Evolutionary conservation across 2,113 vertebrate species (phyloP).

Genomic region (Oryzias javanicus): DNA sequence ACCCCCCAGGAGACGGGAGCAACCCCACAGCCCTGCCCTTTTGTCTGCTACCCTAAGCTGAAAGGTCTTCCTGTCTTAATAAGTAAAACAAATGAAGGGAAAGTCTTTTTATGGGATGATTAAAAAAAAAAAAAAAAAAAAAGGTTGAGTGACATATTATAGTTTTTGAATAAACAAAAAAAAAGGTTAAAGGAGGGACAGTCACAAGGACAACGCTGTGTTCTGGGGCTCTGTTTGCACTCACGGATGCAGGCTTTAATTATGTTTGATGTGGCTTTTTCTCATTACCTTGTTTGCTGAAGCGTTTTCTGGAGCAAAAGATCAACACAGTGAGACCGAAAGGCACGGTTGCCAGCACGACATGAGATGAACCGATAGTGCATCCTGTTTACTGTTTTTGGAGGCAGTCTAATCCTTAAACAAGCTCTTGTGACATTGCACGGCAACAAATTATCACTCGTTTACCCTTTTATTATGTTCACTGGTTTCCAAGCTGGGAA

Average conservation of each 20-base stretch:
- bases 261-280: conserved; percentile 72
- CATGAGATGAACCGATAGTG: conserved; percentile 41
- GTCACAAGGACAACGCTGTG: conserved; percentile 56
- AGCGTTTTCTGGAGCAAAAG: conserved; percentile 58
- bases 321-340: conserved; percentile 62
- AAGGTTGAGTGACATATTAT: conserved; percentile 25
- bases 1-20: conserved; percentile 41
- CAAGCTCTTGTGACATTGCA: conserved; percentile 44
- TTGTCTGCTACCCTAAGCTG: conserved; percentile 12
- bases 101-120: conserved; percentile 16
- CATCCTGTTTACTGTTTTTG: conserved; percentile 30
- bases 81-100: conserved; percentile 16
- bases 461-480: conserved; percentile 14
- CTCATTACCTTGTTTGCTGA: conserved; percentile 73
- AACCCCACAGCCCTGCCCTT: conserved; percentile 31
- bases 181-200: conserved; percentile 29
- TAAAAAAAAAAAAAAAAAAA: conserved; percentile 12
- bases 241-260: conserved; percentile 57
- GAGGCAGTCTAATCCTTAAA: conserved; percentile 44
- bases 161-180: conserved; percentile 51
- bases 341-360: conserved; percentile 31
- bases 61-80: conserved; percentile 38
- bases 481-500: conserved; percentile 14
- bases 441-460: conserved; percentile 7
- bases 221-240: conserved; percentile 63